Percentiles rank a stretch among this genome's conserved stretches.
Conservation (phyloP, 2,797 vertebrate species). For the Mycteria americana region DNA sequence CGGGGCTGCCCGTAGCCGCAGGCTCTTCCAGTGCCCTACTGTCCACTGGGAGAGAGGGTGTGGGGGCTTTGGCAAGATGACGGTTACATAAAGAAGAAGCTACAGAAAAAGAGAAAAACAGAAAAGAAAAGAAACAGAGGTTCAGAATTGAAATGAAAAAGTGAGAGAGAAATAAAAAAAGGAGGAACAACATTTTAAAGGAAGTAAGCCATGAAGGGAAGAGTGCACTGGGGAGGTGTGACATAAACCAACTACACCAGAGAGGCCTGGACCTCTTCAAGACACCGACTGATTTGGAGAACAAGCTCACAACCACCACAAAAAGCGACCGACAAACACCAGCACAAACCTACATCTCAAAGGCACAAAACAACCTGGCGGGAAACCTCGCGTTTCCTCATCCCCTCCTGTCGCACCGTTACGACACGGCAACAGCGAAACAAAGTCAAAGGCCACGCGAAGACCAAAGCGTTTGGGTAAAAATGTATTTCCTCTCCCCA, state of each 20-base stretch:
- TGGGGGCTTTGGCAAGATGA: slow-evolving; percentile 75
- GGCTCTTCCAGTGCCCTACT: slow-evolving; percentile 75
- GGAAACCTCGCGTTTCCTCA: neutral
- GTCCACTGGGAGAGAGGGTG: slow-evolving; percentile 74
- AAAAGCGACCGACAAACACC: neutral
- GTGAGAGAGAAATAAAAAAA: neutral
- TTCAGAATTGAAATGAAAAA: slow-evolving; percentile 70
- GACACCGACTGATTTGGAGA: neutral
- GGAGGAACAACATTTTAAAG: neutral
- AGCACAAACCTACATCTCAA: neutral
- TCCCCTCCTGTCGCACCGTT: neutral
- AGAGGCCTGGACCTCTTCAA: neutral
- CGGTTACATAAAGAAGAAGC: slow-evolving; percentile 85
- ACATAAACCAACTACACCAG: neutral
- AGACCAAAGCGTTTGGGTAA: slow-evolving; percentile 63
- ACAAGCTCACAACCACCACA: neutral
- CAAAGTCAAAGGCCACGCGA: neutral
- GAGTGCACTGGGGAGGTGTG: neutral
- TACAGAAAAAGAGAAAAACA: slow-evolving; percentile 78
- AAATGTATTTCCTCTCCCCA: slow-evolving; percentile 74
- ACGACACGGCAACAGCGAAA: neutral
- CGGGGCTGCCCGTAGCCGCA: slow-evolving; percentile 48
- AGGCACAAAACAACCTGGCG: neutral
- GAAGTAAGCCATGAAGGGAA: neutral
- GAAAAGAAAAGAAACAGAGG: slow-evolving; percentile 52